phyloP scores from a whole-genome alignment of 2,888 invertebrate species.

The Mesoligia furuncula region DNA sequence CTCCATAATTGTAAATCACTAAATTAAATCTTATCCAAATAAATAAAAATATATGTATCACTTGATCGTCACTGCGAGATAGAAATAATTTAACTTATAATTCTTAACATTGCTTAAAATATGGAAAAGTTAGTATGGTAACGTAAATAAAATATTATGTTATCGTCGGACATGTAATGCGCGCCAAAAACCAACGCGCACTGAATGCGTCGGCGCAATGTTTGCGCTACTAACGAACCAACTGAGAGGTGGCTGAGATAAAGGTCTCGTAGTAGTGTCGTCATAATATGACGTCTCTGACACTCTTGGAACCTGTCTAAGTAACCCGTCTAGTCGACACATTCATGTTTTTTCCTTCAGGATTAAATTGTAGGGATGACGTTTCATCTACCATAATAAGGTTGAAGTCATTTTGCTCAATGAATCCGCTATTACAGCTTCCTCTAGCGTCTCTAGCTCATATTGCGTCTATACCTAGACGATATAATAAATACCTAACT shows the following conservation, averaged over 20 bases:
- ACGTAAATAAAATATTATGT: slow-evolving; percentile 37
- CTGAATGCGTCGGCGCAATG: slow-evolving; percentile 59
- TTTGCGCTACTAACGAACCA: slow-evolving; percentile 46
- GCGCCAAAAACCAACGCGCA: slow-evolving; percentile 62
- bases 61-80: slow-evolving; percentile 52
- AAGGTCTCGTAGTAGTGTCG: slow-evolving; percentile 52
- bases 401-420: slow-evolving; percentile 23
- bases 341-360: slow-evolving; percentile 9
- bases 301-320: slow-evolving; percentile 4
- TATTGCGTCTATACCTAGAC: neutral
- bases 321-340: neutral
- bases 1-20: slow-evolving; percentile 55
- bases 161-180: slow-evolving; percentile 54
- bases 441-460: slow-evolving; percentile 8
- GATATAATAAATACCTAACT: neutral
- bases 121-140: slow-evolving; percentile 25
- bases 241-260: slow-evolving; percentile 44
- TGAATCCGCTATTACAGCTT: slow-evolving; percentile 22
- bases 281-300: slow-evolving; percentile 49
- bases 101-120: slow-evolving; percentile 45
- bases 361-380: slow-evolving; percentile 16
- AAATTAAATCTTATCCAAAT: slow-evolving; percentile 21
- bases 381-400: slow-evolving; percentile 12
- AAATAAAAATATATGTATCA: slow-evolving; percentile 52
- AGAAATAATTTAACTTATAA: slow-evolving; percentile 28